Conservation (phyloP, 2,888 invertebrate genomes). For the Spisula solida region DNA sequence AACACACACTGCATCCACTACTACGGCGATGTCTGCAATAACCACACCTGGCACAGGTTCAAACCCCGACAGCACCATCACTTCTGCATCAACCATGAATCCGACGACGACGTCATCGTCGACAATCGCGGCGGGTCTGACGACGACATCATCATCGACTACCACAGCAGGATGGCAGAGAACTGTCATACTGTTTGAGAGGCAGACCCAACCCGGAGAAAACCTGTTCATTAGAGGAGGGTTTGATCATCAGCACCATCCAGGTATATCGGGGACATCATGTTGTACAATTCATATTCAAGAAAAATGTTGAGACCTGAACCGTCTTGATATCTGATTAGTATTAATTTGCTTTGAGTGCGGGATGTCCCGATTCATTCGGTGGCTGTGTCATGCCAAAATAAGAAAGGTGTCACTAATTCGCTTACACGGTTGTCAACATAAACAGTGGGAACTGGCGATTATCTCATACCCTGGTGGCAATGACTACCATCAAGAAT, state of each 20-base stretch:
- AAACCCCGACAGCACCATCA: not conserved
- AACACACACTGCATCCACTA: not conserved
- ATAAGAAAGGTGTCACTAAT: too few species aligned
- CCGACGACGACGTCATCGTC: not conserved
- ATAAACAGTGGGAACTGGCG: too few species aligned
- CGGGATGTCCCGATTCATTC: too few species aligned
- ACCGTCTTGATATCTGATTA: too few species aligned
- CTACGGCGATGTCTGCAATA: not conserved
- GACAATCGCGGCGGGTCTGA: not conserved
- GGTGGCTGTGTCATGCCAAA: too few species aligned
- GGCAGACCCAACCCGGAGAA: constrained; percentile 86
- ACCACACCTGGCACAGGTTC: not conserved
- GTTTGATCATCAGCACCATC: constrained; percentile 76
- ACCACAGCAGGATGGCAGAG: constrained; percentile 74
- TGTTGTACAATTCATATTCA: not conserved
- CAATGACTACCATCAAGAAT: too few species aligned
- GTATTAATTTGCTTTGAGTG: too few species aligned
- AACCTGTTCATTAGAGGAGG: constrained; percentile 88
- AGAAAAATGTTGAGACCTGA: too few species aligned
- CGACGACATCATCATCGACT: constrained; percentile 27
- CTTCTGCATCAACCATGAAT: not conserved
- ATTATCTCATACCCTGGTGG: too few species aligned
- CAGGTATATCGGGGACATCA: constrained; percentile 73
- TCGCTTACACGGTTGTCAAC: too few species aligned
- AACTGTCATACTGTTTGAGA: constrained; percentile 87